Evolutionary conservation across 2,113 vertebrate species (phyloP), one percentile per base, ranked within the genome.

Genomic region (Syngnathus scovelli): DNA sequence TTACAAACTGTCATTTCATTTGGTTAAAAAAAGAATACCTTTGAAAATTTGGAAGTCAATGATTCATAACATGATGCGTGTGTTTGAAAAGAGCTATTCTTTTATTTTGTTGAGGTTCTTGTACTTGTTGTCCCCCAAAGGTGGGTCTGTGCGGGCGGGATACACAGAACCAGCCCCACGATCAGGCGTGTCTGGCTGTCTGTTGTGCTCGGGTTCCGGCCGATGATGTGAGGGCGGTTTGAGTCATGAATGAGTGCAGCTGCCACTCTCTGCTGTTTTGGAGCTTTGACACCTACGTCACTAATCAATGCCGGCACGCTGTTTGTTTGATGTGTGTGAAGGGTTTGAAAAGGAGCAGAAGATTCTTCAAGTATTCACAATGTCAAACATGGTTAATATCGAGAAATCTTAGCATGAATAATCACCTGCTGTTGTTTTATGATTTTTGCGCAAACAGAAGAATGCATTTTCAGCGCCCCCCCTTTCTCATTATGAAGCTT

Each of bases 281-380:
- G 87, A 89, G 88, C 88, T 79, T 82, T 88, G 90, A 89, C 88
- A 83, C 86, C 78, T 80, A 76, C 82, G 87, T 89, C 88, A 87
- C 88, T 80, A 89, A 88, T 86, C 86, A 78, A 81, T 89, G 84
- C 76, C 19, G 56, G 71, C 71, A 83, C 89, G 21, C 66, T 83
- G 82, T 87, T 88, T 89, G 90, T 33, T 33, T 33, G 27, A 33
- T 33, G 27, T 33, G 90, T 87, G 86, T 84, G 62, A 21, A 33
- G 55, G 68, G 69, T 73, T 67, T 51, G 16, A 72, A 61, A 10
- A 41, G 12, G 52, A 11, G 10, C 52, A 27, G 10, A 55, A 27
- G 73, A 77, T 55, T 75, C 60, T 72, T 70, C n/a, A 63, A 13
- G 49, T 70, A 37, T 63, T 79, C 62, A 13, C 55, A 2, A 21